Percentiles rank a stretch among this genome's conserved stretches.
These are phyloP conservation scores for Rapana venosa DNA, from an alignment of 2,888 invertebrate genomes.

Conservation along the genomic window DNA sequence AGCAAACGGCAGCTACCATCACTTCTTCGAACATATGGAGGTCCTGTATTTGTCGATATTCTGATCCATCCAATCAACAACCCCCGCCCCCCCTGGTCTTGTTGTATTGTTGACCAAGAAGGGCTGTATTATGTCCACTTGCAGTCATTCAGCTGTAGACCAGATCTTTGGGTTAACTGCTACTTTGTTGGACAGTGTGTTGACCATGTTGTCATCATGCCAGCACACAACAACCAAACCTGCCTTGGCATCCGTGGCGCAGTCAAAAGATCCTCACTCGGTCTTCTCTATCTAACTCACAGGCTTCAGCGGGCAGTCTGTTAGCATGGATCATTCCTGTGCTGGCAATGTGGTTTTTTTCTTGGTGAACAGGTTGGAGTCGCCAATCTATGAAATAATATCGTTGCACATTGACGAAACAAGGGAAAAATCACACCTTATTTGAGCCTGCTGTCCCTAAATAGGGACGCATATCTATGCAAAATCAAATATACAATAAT, in stretches of 20 bases:
- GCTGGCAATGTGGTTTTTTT: not conserved
- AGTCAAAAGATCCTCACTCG: not conserved
- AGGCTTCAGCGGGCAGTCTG: not conserved
- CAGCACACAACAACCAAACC: slow-evolving; percentile 1
- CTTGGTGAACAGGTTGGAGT: not conserved
- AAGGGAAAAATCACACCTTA: too few relatives aligned
- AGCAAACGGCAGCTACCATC: not conserved
- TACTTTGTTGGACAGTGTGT: not conserved
- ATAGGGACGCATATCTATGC: too few relatives aligned
- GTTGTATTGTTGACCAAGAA: not conserved
- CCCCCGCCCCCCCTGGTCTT: not conserved
- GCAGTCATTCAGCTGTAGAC: not conserved
- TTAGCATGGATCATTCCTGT: not conserved
- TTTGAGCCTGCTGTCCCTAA: too few relatives aligned
- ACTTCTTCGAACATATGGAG: not conserved
- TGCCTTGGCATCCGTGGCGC: not conserved
- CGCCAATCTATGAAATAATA: too few relatives aligned
- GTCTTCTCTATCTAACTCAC: slow-evolving; percentile 8
- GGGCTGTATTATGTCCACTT: not conserved
- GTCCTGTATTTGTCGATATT: not conserved
- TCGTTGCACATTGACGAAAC: too few relatives aligned
- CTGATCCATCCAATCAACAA: not conserved
- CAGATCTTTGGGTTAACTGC: slow-evolving; percentile 2
- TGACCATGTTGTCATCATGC: slow-evolving; percentile 8
- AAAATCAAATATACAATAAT: too few relatives aligned